These are phyloP conservation scores for Drosophila peninsularis DNA, from an alignment of 2,888 invertebrate species.

Conservation along the genomic window DNA sequence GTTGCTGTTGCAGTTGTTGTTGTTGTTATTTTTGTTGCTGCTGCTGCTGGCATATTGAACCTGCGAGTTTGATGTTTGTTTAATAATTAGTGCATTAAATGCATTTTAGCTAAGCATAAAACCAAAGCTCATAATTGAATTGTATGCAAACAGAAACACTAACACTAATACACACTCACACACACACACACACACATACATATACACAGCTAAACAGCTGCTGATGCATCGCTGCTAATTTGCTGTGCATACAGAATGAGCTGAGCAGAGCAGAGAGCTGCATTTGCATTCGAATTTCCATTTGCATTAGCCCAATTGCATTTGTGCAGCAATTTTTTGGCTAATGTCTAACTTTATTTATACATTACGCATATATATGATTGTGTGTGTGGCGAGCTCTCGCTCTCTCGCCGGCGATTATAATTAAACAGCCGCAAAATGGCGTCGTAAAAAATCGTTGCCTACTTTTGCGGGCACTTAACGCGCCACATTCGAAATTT, in stretches of 20 bases:
- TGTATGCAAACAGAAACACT: conserved; percentile 28
- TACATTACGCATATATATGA: neutral
- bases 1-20: conserved; percentile 24
- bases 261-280: conserved; percentile 22
- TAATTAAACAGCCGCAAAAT: conserved; percentile 55
- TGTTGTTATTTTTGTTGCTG: conserved; percentile 29
- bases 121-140: conserved; percentile 44
- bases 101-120: conserved; percentile 43
- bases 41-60: conserved; percentile 8
- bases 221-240: conserved; percentile 53
- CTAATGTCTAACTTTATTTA: conserved; percentile 22
- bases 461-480: conserved; percentile 66
- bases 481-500: conserved; percentile 44
- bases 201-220: too few relatives aligned
- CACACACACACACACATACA: conserved; percentile 1
- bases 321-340: conserved; percentile 9
- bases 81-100: conserved; percentile 66
- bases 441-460: conserved; percentile 50
- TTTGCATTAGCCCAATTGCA: conserved; percentile 29
- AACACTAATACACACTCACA: neutral
- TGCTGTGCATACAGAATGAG: conserved; percentile 21
- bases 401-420: conserved; percentile 30
- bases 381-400: too few relatives aligned
- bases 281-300: conserved; percentile 24
- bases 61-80: conserved; percentile 49